A percentile compares a stretch with the other conserved stretches of the same genome.
Evolutionary conservation across 1,140 invertebrate genomes (phyloP).

Genomic region (Bombus haemorrhoidalis): DNA sequence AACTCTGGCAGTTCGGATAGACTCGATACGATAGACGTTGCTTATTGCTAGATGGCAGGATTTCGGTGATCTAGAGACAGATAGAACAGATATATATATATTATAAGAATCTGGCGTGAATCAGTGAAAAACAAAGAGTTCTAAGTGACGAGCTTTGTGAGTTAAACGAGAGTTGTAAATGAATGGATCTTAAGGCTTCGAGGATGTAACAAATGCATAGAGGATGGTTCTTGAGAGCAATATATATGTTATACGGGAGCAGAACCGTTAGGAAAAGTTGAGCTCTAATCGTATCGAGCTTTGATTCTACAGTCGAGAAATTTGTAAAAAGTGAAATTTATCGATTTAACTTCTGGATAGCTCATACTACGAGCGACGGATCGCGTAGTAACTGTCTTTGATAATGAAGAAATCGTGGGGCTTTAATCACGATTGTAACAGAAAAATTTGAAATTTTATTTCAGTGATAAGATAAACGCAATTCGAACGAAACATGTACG

Average conservation of each 20-base stretch:
- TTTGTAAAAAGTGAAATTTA: not conserved
- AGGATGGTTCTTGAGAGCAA: not conserved
- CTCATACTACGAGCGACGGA: not conserved
- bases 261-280: not conserved
- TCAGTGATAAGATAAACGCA: conserved; percentile 8
- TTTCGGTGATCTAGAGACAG: not conserved
- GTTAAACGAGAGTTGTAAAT: not conserved
- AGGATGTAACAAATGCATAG: not conserved
- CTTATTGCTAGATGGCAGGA: not conserved
- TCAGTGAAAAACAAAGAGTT: not conserved
- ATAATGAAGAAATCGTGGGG: not conserved
- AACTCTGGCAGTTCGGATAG: not conserved
- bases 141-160: not conserved
- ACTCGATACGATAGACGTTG: not conserved
- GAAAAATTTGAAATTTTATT: not conserved
- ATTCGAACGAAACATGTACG: not conserved
- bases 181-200: not conserved
- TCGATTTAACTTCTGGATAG: not conserved
- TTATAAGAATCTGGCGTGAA: not conserved
- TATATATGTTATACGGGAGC: too few species aligned
- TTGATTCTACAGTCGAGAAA: not conserved
- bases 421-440: not conserved
- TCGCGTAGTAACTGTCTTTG: not conserved
- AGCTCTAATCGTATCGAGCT: not conserved
- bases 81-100: not conserved